phyloP scores from a whole-genome alignment of 2,797 vertebrate species.

The Sebastes hubbsi region DNA sequence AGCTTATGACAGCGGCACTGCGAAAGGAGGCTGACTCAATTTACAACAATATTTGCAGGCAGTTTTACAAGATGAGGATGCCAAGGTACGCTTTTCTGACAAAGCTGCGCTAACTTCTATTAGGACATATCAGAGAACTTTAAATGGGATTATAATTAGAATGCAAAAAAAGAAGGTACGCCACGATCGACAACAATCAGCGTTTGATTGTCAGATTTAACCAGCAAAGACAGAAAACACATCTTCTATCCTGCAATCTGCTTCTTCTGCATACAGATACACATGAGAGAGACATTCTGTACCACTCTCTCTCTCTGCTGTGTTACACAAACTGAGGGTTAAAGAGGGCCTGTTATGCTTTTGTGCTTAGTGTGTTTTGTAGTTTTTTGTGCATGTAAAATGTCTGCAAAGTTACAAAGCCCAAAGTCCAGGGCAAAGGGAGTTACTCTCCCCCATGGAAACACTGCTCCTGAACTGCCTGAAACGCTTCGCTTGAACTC shows the following conservation, averaged over 20 bases:
- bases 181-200: not conserved
- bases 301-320: not conserved
- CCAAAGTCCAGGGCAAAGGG: no score
- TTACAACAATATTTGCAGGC: conserved; percentile 26
- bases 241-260: not conserved
- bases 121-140: not conserved
- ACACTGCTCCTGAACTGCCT: no score
- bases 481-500: no score
- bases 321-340: not conserved
- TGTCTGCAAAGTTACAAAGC: no score
- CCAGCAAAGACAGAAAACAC: not conserved
- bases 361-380: no score
- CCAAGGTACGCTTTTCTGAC: not conserved
- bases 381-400: no score
- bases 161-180: not conserved
- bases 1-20: conserved; percentile 25
- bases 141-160: conserved; percentile 1
- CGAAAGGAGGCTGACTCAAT: conserved; percentile 4
- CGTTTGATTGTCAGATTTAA: not conserved
- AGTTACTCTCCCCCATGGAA: no score
- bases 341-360: no score
- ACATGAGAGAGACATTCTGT: not conserved
- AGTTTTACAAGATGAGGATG: conserved; percentile 7
- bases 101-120: not conserved
- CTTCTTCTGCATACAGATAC: not conserved